Percentiles rank a stretch among this genome's conserved stretches.
phyloP scores from a whole-genome alignment of 2,113 vertebrate genomes.

The Brevimyrus niger region DNA sequence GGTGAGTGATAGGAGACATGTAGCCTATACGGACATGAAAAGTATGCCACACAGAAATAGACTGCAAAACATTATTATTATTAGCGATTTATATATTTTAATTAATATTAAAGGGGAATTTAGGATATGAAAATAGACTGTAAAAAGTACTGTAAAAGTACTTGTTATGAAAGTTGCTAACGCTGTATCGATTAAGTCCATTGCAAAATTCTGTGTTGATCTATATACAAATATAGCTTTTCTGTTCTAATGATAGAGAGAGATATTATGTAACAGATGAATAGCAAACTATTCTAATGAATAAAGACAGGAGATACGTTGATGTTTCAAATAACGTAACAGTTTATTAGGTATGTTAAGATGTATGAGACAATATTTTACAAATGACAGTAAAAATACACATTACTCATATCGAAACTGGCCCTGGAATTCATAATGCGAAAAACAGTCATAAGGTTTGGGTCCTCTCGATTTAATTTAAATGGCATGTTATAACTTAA shows the following conservation, averaged over 20 bases:
- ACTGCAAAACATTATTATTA: neutral
- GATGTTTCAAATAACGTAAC: neutral
- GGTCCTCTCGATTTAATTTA: neutral
- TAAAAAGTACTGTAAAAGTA: neutral
- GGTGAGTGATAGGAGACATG: neutral
- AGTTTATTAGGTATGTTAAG: neutral
- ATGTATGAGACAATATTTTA: neutral
- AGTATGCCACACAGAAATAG: neutral
- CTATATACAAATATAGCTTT: neutral
- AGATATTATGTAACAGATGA: neutral
- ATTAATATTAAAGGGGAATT: neutral
- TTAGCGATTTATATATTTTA: neutral
- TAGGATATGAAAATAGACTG: neutral
- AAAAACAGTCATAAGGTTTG: neutral
- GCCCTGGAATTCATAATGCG: neutral
- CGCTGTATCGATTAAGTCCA: neutral
- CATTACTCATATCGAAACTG: neutral
- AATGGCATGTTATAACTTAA: neutral
- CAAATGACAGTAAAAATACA: neutral
- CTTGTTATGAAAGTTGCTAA: neutral
- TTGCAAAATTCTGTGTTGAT: neutral
- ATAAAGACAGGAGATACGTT: neutral
- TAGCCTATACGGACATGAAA: neutral
- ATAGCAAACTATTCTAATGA: neutral
- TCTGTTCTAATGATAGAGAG: neutral